Conservation (phyloP, 2,797 vertebrate species). For the Etheostoma perlongum region DNA sequence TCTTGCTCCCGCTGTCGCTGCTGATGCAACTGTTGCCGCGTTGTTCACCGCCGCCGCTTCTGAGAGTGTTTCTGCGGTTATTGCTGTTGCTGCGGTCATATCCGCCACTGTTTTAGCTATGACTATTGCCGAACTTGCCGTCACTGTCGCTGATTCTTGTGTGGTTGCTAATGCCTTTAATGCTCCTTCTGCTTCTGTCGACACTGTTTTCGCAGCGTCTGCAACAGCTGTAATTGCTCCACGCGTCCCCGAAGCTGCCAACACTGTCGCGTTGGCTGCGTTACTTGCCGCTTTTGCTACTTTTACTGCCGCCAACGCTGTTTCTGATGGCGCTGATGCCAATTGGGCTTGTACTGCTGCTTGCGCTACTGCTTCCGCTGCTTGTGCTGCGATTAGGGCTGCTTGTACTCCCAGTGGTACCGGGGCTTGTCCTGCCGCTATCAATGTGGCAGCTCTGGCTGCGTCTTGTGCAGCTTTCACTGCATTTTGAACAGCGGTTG, state of each 20-base stretch:
- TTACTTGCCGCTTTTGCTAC: constrained; percentile 28
- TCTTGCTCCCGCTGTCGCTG: background rate
- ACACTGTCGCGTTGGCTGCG: background rate
- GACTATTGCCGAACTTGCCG: background rate
- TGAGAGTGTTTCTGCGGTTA: background rate
- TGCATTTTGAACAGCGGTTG: background rate
- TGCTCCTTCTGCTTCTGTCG: background rate
- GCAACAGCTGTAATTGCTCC: background rate
- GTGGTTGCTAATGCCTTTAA: background rate
- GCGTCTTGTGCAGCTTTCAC: background rate
- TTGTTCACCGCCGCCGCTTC: background rate
- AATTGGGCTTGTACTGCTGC: background rate
- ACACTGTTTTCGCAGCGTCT: background rate
- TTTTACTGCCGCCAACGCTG: background rate
- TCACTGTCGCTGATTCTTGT: background rate
- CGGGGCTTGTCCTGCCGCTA: background rate
- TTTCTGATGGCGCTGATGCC: background rate
- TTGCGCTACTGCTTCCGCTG: constrained; percentile 18
- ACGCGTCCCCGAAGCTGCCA: background rate
- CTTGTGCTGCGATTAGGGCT: background rate
- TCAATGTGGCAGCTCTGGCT: background rate
- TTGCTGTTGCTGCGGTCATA: background rate
- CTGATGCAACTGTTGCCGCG: background rate
- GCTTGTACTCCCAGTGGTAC: background rate
- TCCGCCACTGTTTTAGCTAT: background rate